phyloP scores from a whole-genome alignment of 2,113 vertebrate species.

The Archocentrus centrarchus region DNA sequence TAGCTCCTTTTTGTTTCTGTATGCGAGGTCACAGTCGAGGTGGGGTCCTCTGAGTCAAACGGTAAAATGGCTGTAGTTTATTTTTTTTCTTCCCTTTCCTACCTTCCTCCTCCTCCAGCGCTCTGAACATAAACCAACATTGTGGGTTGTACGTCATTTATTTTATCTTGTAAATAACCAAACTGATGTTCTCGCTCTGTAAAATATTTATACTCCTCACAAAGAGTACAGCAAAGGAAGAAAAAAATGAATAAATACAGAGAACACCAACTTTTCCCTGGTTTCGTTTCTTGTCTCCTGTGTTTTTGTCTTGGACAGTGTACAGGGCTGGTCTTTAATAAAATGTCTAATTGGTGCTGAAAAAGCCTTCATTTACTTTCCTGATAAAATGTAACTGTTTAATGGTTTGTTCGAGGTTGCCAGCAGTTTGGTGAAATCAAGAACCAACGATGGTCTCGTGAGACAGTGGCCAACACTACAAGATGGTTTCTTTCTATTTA shows the following conservation, averaged over 20 bases:
- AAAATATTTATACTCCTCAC: conserved; percentile 73
- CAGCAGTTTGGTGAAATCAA: not conserved
- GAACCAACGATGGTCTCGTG: not conserved
- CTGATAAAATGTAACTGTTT: not conserved
- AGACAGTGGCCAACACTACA: not conserved
- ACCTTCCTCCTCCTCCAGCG: not conserved
- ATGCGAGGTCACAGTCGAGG: not conserved
- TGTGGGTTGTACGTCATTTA: conserved; percentile 64
- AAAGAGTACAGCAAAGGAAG: conserved; percentile 22
- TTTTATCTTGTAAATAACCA: conserved; percentile 79
- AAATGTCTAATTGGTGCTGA: not conserved
- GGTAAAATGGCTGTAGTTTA: conserved; percentile 8
- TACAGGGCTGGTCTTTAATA: not conserved
- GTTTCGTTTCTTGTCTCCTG: not conserved
- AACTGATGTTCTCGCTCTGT: conserved; percentile 65
- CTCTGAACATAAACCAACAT: conserved; percentile 49
- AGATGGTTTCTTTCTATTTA: too few species aligned
- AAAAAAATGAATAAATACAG: conserved; percentile 57
- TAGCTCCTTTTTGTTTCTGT: not conserved
- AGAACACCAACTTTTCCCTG: conserved; percentile 25
- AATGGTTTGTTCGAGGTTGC: not conserved
- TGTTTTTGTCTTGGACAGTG: not conserved
- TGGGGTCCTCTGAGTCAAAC: not conserved
- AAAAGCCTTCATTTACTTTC: not conserved
- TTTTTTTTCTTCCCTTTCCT: not conserved